Percentiles rank a stretch among this genome's conserved stretches.
phyloP scores from a whole-genome alignment of 2,888 invertebrate genomes.

The Agapetus fuscipes region DNA sequence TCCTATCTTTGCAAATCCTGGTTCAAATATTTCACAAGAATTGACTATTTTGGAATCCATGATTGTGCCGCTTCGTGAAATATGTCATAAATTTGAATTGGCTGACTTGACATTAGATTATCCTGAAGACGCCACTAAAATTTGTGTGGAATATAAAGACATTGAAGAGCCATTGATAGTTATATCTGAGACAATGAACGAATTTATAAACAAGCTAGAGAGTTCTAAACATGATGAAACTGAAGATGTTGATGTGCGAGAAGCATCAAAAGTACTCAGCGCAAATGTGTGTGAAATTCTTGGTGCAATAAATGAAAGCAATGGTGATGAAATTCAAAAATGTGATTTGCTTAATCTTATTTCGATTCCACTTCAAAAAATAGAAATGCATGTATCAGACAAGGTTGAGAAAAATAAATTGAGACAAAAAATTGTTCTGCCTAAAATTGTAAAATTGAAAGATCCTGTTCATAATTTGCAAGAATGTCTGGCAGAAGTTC shows the following conservation, averaged over 20 bases:
- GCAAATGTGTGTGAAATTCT: not conserved
- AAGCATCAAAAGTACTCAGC: not conserved
- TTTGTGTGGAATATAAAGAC: not conserved
- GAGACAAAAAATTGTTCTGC: not conserved
- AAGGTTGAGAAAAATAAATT: not conserved
- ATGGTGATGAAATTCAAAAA: not conserved
- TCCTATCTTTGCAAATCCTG: not conserved
- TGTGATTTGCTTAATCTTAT: conserved; percentile 3
- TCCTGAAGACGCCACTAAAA: not conserved
- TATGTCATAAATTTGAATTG: conserved; percentile 10
- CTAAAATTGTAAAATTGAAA: conserved; percentile 19
- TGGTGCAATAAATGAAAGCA: not conserved
- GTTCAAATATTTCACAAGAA: not conserved
- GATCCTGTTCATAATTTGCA: conserved; percentile 26
- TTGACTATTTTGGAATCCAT: conserved; percentile 5
- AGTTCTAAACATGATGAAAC: no score
- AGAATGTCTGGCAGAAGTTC: conserved; percentile 29
- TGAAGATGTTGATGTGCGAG: not conserved
- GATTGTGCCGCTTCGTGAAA: conserved; percentile 9
- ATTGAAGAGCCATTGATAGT: not conserved
- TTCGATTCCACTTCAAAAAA: conserved; percentile 5
- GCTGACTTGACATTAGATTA: conserved; percentile 6
- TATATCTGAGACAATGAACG: not conserved
- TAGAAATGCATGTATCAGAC: not conserved
- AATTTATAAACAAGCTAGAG: no score